Percentiles rank a stretch among this genome's conserved stretches.
phyloP scores from a whole-genome alignment of 1,140 invertebrate genomes.

The Callitettix versicolor region DNA sequence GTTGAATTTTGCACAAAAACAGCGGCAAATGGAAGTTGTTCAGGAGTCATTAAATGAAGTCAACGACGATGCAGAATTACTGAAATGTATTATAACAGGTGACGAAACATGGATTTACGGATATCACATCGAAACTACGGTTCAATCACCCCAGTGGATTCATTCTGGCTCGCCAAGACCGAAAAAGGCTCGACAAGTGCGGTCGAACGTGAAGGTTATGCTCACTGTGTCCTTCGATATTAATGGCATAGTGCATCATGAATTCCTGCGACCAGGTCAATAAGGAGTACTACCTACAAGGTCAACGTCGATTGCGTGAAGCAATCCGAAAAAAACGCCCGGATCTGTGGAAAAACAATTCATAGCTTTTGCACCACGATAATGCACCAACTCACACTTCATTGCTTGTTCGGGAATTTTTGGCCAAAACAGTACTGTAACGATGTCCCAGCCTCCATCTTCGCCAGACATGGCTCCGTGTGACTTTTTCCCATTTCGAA shows the following conservation, averaged over 20 bases:
- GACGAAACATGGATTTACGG: no score
- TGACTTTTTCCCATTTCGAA: no score
- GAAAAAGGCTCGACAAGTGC: constrained; percentile 21
- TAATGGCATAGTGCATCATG: constrained; percentile 25
- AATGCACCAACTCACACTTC: constrained; percentile 16
- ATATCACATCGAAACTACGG: constrained; percentile 19
- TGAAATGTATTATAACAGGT: no score
- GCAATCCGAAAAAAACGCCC: constrained; percentile 15
- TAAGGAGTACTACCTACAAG: constrained; percentile 26
- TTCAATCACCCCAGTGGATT: constrained; percentile 19
- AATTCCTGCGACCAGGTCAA: constrained; percentile 27
- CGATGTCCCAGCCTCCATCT: no score
- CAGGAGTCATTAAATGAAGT: no score
- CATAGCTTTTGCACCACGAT: constrained; percentile 16
- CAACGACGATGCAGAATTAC: no score
- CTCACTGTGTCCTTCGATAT: constrained; percentile 27
- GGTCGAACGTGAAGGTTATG: constrained; percentile 24
- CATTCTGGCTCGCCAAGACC: constrained; percentile 17
- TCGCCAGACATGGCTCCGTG: no score
- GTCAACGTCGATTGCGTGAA: constrained; percentile 24
- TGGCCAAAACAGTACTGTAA: no score
- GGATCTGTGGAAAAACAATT: constrained; percentile 17
- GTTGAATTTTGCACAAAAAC: constrained; percentile 14
- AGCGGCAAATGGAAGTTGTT: constrained; percentile 14
- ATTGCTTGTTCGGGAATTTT: not conserved